Base-by-base conservation (phyloP, 53 echinoderm and acorn worm genomes). In the Patiria pectinifera region DNA sequence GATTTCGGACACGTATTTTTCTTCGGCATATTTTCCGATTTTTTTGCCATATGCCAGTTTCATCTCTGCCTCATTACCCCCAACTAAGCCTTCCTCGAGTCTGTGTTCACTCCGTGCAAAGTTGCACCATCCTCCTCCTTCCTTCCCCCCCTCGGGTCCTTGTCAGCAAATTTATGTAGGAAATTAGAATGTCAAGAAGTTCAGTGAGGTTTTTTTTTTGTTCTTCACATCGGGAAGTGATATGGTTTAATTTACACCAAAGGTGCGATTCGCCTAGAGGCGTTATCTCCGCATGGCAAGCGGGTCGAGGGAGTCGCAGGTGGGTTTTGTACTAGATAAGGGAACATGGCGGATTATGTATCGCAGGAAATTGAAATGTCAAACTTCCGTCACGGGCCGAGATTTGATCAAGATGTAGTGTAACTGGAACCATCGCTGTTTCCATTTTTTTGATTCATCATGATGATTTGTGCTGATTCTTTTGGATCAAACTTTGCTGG, bases 311-410 rank as follows among this genome's bases (percentile, higher is more conserved):
- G 66, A 18, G 15, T 63, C 16, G 85, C 53, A 53, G 53, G 53
- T 8, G 62, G 62, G 69, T 69, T 69, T 18, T 19, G 66, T 43
- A 63, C 63, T 18, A 1, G 25, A n/a, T 13, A 69, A 60, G 26
- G 83, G 85, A 69, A 63, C 69, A 85, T 69, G 9, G 74, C 11
- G 24, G 63, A 85, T 85, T 85, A 85, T 66, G 85, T 44, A 5
- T 25, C 53, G 14, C 62, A 85, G 85, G 85, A 85, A 66, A 48
- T 85, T 79, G 45, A 85, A 70, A 85, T 85, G 85, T 85, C 85
- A 85, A 35, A 85, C 22, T 44, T 21, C 48, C 48, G 11, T 16
- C 24, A 45, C 63, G 45, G 45, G 63, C 12, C 0, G 62, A 43
- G 69, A 85, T 44, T 85, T 70, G 66, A 85, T 74, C 19, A 18